Percentiles rank a stretch among this genome's conserved stretches.
These are phyloP conservation scores for Hippocampus barbouri DNA, from an alignment of 2,113 vertebrate genomes.

Conservation along the genomic window DNA sequence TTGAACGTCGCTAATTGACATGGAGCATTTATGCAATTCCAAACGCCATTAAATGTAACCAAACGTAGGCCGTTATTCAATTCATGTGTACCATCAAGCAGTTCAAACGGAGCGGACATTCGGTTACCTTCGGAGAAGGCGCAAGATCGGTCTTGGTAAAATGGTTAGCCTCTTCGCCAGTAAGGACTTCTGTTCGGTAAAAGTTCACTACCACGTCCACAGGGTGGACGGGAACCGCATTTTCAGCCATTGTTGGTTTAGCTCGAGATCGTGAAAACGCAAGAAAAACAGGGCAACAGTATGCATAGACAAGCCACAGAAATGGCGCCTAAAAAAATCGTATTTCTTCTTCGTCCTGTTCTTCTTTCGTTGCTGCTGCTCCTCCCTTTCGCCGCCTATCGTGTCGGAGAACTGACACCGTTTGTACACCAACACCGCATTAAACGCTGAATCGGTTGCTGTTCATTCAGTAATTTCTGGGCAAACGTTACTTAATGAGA, in stretches of 20 bases:
- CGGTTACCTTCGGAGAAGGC: conserved; percentile 67
- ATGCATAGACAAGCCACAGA: background rate
- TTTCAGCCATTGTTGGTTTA: conserved; percentile 52
- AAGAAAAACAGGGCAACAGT: background rate
- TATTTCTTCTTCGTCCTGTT: background rate
- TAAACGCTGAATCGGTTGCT: too few species aligned
- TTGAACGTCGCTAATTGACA: background rate
- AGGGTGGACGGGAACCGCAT: conserved; percentile 71
- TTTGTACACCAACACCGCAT: too few species aligned
- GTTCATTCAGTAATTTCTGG: too few species aligned
- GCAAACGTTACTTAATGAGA: too few species aligned
- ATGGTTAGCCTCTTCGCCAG: conserved; percentile 72
- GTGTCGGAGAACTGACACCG: too few species aligned
- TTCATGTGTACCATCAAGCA: background rate
- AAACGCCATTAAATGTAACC: background rate
- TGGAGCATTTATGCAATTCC: background rate
- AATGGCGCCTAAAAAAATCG: background rate
- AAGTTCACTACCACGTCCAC: conserved; percentile 68
- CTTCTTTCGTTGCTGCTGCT: background rate
- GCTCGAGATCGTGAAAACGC: background rate
- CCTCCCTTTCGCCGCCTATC: background rate
- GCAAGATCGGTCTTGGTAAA: conserved; percentile 73
- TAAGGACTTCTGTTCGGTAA: conserved; percentile 70
- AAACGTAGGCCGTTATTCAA: background rate
- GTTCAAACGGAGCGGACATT: background rate